Base-by-base conservation (phyloP, 23 tunicate species). In the Clavelina lepadiformis region DNA sequence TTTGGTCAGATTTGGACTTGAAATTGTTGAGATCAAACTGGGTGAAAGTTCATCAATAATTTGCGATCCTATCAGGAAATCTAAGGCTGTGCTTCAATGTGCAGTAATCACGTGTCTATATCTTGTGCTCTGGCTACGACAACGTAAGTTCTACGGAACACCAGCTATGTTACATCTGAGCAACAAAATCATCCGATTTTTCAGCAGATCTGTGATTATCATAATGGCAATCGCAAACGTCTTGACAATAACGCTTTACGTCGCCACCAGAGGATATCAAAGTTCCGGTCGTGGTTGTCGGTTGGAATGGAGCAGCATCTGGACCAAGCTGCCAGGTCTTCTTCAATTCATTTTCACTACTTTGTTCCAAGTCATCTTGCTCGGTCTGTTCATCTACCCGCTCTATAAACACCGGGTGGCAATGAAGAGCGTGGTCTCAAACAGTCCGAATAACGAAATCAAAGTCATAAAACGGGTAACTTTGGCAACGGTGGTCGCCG, bases 101-200 rank as follows among this genome's bases (percentile, higher is more conserved):
- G 74, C 56, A 3, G 64, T 67, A 5, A 31, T 77, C 18, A 71
- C 85, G 34, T 66, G 73, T 27, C 27, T 86, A 18, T 86, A 86
- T 33, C 56, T 78, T 23, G 84, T 65, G 22, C 74, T 86, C 19
- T 86, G 95, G 95, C 0, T 77, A 38, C 51, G 95, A 29, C 95
- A 86, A 41, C 73, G 95, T 21, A 55, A 45, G 41, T 86, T 86
- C 46, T 86, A 86, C 63, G 46, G 49, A 47, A 37, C 75, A 30
- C 66, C 61, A 0, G 62, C 50, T 11, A 15, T 86, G 27, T 57
- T 46, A 37, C 69, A 58, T 24, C 61, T 71, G 56, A 63, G 45
- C 58, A 65, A 64, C 41, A 55, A 28, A 47, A 23, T 45, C 5
- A 33, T 86, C 3, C 63, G 74, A 0, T 28, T 54, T 30, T 33